These are phyloP conservation scores for Halcyon smyrnensis DNA, from an alignment of 2,797 vertebrate genomes.

Conservation along the genomic window DNA sequence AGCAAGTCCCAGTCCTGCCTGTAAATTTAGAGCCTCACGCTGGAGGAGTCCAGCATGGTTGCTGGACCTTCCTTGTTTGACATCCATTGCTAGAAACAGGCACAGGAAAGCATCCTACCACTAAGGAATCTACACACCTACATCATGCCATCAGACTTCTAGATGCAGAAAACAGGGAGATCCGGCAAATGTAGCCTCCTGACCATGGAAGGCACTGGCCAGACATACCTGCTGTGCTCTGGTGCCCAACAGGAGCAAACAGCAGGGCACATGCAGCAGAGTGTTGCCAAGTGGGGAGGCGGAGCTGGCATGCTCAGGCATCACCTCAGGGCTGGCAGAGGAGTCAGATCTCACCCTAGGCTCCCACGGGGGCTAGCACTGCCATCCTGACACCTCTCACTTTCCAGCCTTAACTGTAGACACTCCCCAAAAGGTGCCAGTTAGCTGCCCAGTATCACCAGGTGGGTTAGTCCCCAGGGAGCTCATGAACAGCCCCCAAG, in stretches of 20 bases:
- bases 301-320: background rate
- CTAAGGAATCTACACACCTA: background rate
- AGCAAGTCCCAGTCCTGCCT: background rate
- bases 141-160: background rate
- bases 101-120: background rate
- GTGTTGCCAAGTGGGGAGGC: background rate
- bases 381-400: accelerated
- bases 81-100: background rate
- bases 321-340: background rate
- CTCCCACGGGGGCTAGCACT: accelerated
- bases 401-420: background rate
- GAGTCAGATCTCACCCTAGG: background rate
- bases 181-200: background rate
- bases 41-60: background rate
- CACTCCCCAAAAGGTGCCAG: background rate
- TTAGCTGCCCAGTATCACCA: background rate
- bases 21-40: background rate
- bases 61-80: background rate
- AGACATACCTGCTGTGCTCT: background rate
- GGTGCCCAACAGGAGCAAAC: background rate
- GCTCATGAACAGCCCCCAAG: background rate
- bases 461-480: background rate
- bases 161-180: background rate
- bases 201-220: accelerated
- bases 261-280: accelerated